phyloP scores from a whole-genome alignment of 2,113 vertebrate genomes.

The Odocoileus hemionus region DNA sequence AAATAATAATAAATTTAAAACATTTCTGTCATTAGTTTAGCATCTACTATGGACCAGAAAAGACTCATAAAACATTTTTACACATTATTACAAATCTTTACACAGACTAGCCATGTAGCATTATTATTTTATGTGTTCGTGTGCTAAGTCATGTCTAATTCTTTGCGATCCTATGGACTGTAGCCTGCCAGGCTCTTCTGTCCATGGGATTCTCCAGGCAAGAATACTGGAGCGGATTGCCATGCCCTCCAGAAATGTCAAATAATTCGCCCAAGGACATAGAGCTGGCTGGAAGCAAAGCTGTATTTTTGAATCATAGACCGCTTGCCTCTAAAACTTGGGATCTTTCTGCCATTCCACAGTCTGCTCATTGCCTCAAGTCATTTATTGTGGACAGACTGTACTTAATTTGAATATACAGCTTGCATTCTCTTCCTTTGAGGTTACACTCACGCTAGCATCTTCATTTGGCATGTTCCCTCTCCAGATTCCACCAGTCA shows the following conservation, averaged over 20 bases:
- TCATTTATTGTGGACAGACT: not conserved
- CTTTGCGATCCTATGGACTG: not conserved
- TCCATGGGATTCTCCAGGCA: not conserved
- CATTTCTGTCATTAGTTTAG: not conserved
- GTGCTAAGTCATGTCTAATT: not conserved
- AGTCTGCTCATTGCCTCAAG: not conserved
- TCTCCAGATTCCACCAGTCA: not conserved
- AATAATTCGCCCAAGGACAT: not conserved
- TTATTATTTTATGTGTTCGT: not conserved
- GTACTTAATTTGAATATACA: not conserved
- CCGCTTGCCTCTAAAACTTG: not conserved
- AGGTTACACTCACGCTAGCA: not conserved
- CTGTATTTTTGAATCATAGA: not conserved
- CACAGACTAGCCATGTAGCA: not conserved
- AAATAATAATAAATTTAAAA: not conserved
- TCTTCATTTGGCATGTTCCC: not conserved
- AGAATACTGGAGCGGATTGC: not conserved
- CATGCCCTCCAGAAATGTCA: not conserved
- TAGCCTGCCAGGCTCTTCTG: not conserved
- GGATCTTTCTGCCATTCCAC: not conserved
- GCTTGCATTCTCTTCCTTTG: not conserved
- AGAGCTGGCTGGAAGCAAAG: not conserved
- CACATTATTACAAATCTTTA: not conserved
- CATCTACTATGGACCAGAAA: not conserved
- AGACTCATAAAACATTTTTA: not conserved